Conservation (phyloP, 2,113 vertebrate species). For the Scopus umbretta region DNA sequence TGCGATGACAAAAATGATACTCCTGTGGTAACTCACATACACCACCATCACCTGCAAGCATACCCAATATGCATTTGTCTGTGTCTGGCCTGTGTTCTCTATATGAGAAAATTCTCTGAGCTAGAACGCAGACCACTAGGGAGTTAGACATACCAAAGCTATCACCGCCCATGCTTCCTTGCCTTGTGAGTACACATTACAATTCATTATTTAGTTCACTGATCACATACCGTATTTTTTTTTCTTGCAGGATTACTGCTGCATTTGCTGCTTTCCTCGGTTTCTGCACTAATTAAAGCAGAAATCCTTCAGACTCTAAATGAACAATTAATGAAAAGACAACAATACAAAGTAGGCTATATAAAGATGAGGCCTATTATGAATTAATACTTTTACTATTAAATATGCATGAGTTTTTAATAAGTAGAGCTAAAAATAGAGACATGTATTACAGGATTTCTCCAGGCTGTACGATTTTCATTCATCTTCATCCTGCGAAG, state of each 20-base stretch:
- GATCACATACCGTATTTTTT: neutral
- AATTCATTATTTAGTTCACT: neutral
- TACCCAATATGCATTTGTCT: neutral
- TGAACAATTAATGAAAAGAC: slow-evolving; percentile 27
- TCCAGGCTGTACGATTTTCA: slow-evolving; percentile 6
- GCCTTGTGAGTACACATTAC: neutral
- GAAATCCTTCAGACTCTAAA: slow-evolving; percentile 4
- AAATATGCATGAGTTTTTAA: slow-evolving; percentile 44
- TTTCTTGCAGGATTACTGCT: neutral
- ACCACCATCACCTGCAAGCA: neutral
- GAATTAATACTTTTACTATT: slow-evolving; percentile 30
- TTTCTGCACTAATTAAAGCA: slow-evolving; percentile 9
- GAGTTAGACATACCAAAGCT: neutral
- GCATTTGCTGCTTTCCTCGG: neutral
- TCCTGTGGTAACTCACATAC: neutral
- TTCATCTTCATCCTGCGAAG: neutral
- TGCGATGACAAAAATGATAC: neutral
- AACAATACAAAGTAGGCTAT: neutral
- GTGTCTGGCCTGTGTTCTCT: neutral
- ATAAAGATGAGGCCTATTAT: slow-evolving; percentile 7
- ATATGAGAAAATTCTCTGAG: neutral
- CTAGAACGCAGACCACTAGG: neutral
- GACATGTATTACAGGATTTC: neutral
- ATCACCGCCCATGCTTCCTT: neutral
- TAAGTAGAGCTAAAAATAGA: slow-evolving; percentile 45